Evolutionary conservation across 2,113 vertebrate species (phyloP).

Genomic region (Uropsilus gracilis): DNA sequence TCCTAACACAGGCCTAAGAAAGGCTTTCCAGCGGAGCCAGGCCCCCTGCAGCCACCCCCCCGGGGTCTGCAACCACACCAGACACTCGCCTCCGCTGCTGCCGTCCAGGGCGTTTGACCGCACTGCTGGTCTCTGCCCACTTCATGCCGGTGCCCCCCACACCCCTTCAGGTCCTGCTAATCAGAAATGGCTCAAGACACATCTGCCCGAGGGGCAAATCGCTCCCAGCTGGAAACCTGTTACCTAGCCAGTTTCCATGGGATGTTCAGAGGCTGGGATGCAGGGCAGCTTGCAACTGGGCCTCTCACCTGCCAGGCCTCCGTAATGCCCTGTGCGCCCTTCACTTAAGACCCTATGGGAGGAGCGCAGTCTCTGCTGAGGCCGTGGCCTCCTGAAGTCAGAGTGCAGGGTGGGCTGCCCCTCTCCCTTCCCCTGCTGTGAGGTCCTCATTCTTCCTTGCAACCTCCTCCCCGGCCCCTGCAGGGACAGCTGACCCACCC

Average conservation of each 20-base stretch:
- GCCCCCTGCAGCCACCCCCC: too few relatives aligned
- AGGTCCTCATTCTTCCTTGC: neutral
- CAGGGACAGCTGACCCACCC: neutral
- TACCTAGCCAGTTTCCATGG: accelerated
- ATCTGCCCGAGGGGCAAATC: too few relatives aligned
- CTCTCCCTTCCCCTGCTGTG: accelerated
- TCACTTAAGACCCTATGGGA: neutral
- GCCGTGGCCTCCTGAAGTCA: neutral
- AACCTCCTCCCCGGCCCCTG: neutral
- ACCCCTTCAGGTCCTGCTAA: neutral
- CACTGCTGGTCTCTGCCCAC: neutral
- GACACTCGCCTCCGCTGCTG: accelerated
- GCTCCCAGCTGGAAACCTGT: neutral
- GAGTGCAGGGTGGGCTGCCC: too few relatives aligned
- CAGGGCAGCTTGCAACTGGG: neutral
- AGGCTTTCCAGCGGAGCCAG: neutral
- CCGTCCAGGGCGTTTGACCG: neutral
- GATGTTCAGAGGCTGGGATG: neutral
- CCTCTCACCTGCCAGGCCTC: accelerated
- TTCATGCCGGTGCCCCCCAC: neutral
- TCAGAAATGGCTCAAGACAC: neutral
- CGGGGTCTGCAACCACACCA: accelerated
- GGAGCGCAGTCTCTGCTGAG: neutral
- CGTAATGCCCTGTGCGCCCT: neutral
- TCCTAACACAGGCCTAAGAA: neutral